phyloP scores from a whole-genome alignment of 2,888 invertebrate species.

The Bombyx huttoni region DNA sequence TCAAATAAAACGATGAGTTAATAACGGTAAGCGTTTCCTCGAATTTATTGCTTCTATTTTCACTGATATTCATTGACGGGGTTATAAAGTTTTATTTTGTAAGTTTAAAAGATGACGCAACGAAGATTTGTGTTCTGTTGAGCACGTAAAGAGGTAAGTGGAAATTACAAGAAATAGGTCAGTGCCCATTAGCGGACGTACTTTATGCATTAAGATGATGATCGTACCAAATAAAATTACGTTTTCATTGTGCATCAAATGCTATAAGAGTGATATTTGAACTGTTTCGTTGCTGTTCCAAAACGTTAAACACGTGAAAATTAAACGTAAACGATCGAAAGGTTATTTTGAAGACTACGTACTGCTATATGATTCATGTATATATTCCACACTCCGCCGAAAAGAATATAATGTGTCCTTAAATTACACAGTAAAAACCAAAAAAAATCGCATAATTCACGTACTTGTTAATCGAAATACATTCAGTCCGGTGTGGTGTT shows the following conservation, averaged over 20 bases:
- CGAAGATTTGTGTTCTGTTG: neutral
- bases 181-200: neutral
- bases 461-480: constrained; percentile 17
- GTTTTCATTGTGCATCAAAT: neutral
- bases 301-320: neutral
- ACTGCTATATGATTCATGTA: neutral
- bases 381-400: neutral
- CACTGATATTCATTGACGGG: neutral
- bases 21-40: neutral
- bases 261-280: neutral
- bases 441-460: neutral
- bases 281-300: too few species aligned
- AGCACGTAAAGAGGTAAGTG: neutral
- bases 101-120: too few species aligned
- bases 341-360: neutral
- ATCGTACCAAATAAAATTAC: neutral
- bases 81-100: neutral
- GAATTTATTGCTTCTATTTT: neutral
- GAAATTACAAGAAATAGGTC: neutral
- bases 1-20: neutral
- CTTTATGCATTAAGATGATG: neutral
- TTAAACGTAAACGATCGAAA: neutral
- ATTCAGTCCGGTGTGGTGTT: constrained; percentile 9
- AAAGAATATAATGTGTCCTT: neutral
- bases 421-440: neutral